Base-by-base conservation (phyloP, 2,113 vertebrate genomes). In the Holacanthus passer region DNA sequence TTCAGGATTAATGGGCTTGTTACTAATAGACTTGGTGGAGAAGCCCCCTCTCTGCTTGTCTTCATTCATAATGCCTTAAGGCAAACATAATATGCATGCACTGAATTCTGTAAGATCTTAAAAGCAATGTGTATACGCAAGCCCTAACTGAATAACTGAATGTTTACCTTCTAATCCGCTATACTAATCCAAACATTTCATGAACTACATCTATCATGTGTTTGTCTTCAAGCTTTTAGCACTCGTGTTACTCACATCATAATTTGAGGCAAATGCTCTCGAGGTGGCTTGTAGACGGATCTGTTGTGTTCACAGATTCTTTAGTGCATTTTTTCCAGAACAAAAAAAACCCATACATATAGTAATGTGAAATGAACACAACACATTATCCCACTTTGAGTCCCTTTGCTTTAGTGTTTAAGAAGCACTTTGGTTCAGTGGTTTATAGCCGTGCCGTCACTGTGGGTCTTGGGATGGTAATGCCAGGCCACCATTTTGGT, bases 1-100 rank as follows among this genome's bases (percentile, higher is more conserved):
- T 84, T 75, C 27, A 60, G 58, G 66, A 89, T 81, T 81, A 88
- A 84, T 80, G 64, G 64, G 19, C 39, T 81, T 80, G 59, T 43
- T 87, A 39, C 60, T 83, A 82, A 82, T 70, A 66, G 59, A 76
- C 31, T 75, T 67, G 39, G 16, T 8, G 19, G 27, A 74, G 50
- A 78, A 77, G 29, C 43, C 11, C 35, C 10, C 10, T 64, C 56
- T 47, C 64, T 6, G 29, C 64, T 39, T 32, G 52, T 77, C 77
- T 82, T 75, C 63, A 70, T 78, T 77, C 20, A 84, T 65, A 45
- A 55, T 8, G 58, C 91, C 78, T 69, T 22, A 55, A 58, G 72
- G 67, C 84, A 89, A 82, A 78, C 67, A 69, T 50, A 83, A 87
- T 70, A 58, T 72, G 32, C 65, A 72, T 47, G 52, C 63, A 67